Base-by-base conservation (phyloP, 2,797 vertebrate species). In the Coracias cyanogaster region DNA sequence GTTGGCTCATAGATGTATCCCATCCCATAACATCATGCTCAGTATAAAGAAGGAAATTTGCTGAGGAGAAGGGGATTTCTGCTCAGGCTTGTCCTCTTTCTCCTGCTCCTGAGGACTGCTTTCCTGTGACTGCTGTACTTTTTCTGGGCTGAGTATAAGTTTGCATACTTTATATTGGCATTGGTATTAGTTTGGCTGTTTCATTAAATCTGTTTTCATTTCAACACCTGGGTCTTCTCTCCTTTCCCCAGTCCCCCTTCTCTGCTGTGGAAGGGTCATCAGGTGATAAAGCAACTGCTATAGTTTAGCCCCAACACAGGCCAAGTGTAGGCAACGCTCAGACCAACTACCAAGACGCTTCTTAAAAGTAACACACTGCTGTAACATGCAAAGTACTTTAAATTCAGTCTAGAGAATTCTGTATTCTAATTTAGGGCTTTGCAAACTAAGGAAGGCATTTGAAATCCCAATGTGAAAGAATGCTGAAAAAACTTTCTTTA, bases 321-420 rank as follows among this genome's bases (percentile, higher is more conserved):
- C 29, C 31, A 54, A 54, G 29, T 28, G 26, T 52, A 54, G 17
- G 29, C 29, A 54, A 29, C 29, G 5, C 52, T 72, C 71, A 84
- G 55, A 86, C 54, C 12, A 49, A 22, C 51, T 72, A 77, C 8
- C 12, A 69, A 77, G 7, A 54, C 22, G 18, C 24, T 73, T 72
- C 37, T 49, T 89, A 69, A 89, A 91, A 69, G 35, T 37, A 79
- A 66, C 7, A 45, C 0, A 0, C 19, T 76, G 25, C 33, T 84
- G 16, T 70, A 80, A 89, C 92, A 73, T 22, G 15, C 17, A 14
- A 76, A 76, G 18, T 33, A 39, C 12, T 74, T 87, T 14, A 51
- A 48, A 79, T 28, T 46, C 1, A 5, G 10, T 33, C 41, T n/a
- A 49, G 13, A 29, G 12, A n/a, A 29, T 58, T 0, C 0, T 21